phyloP scores from a whole-genome alignment of 2,113 vertebrate species.

The Chaetorhynchus papuensis region DNA sequence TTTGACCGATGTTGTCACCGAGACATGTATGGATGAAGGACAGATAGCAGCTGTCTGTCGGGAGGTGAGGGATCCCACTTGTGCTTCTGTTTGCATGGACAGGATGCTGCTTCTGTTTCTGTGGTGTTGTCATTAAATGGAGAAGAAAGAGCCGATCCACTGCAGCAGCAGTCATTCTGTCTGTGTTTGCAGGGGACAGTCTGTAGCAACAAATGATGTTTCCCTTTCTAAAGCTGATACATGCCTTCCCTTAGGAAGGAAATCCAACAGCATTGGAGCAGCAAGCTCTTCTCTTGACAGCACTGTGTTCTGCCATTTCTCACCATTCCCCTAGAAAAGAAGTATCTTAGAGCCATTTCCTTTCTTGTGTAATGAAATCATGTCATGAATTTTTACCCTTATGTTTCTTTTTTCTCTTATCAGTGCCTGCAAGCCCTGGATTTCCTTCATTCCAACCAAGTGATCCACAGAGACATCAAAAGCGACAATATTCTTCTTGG shows the following conservation, averaged over 20 bases:
- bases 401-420: background rate
- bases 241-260: background rate
- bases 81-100: background rate
- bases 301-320: background rate
- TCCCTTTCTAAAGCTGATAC: background rate
- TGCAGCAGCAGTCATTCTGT: background rate
- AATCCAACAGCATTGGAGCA: background rate
- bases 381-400: background rate
- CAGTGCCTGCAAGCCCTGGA: slow-evolving; percentile 98
- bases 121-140: background rate
- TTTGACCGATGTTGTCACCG: slow-evolving; percentile 95
- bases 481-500: slow-evolving; percentile 98
- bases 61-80: slow-evolving; percentile 78
- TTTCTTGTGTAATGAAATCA: slow-evolving; percentile 23
- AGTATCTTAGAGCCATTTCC: background rate
- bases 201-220: background rate
- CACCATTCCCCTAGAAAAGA: background rate
- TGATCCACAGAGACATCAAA: slow-evolving; percentile 98
- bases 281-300: background rate
- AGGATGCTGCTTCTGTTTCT: background rate
- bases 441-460: slow-evolving; percentile 97
- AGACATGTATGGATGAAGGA: slow-evolving; percentile 98
- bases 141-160: background rate
- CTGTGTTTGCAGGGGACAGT: background rate
- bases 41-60: slow-evolving; percentile 98